Base-by-base conservation (phyloP, 2,113 vertebrate species). In the Scopus umbretta region DNA sequence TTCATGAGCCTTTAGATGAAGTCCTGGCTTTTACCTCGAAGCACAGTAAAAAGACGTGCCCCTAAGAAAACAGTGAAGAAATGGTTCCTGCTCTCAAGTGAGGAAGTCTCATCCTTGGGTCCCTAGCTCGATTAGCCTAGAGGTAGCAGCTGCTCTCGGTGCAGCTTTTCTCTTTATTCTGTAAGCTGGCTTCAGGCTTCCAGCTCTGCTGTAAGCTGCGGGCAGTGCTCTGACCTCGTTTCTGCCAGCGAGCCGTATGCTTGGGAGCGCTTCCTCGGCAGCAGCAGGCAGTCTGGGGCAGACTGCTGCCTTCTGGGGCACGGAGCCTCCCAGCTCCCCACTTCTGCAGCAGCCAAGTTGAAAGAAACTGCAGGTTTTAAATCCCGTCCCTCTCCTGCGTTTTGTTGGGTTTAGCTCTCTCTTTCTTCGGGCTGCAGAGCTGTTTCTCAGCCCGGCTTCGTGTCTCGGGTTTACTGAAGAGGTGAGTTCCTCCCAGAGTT, bases 191-290 rank as follows among this genome's bases (percentile, higher is more conserved):
- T 76, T 65, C 55, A 29, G 91, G 95, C 80, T 94, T 83, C 86
- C 58, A 30, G 92, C 86, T 71, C 78, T 12, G 29, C 90, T 71
- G 36, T 93, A 80, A 92, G 93, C 62, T 63, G 80, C 17, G 36
- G 94, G 95, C 96, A 85, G 72, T 42, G 85, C 88, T 47, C 76
- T 92, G 74, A 94, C 97, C 96, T 93, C 80, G 6, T 86, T 96
- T 94, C 58, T 42, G 40, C 83, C n/a, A 79, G 79, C 1, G 6
- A 80, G 76, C 88, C 30, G 15, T 74, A 53, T 71, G 91, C 93
- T 68, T 23, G 53, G 82, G 82, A 81, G 52, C 71, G 72, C 25
- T 66, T 72, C 74, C 80, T 47, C 22, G 0, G 63, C 4, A 0
- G 79, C 80, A 81, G 89, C 86, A 67, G 90, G 94, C 80, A 47